Percentiles rank a stretch among this genome's conserved stretches.
These are phyloP conservation scores for Oryctes rhinoceros DNA, from an alignment of 1,140 invertebrate species.

Conservation along the genomic window DNA sequence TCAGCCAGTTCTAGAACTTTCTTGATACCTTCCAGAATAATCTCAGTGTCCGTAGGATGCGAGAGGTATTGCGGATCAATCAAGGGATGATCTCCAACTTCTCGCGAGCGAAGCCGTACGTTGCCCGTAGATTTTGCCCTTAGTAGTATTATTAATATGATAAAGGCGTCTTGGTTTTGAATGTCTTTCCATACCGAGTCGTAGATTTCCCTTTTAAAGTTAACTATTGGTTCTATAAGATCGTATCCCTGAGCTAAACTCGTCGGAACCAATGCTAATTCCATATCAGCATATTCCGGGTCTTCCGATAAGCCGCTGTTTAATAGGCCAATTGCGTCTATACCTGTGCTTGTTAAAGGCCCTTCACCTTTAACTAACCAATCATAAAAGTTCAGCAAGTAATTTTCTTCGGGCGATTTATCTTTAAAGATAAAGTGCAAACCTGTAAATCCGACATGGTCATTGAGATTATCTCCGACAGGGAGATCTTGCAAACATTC, in stretches of 20 bases:
- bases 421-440: slow-evolving; percentile 47
- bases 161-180: slow-evolving; percentile 69
- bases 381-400: slow-evolving; percentile 1
- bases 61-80: slow-evolving; percentile 71
- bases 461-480: slow-evolving; percentile 67
- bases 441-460: slow-evolving; percentile 64
- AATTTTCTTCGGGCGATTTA: slow-evolving; percentile 5
- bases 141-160: slow-evolving; percentile 75
- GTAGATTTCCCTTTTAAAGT: slow-evolving; percentile 50
- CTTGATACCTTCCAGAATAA: slow-evolving; percentile 49
- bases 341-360: not conserved
- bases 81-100: slow-evolving; percentile 76
- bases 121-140: slow-evolving; percentile 78
- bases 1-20: slow-evolving; percentile 46
- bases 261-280: slow-evolving; percentile 65
- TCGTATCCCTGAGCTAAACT: slow-evolving; percentile 1
- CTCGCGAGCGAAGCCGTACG: slow-evolving; percentile 70
- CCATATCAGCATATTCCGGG: slow-evolving; percentile 66
- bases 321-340: not conserved
- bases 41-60: slow-evolving; percentile 62
- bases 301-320: not conserved
- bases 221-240: slow-evolving; percentile 44
- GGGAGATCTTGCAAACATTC: slow-evolving; percentile 60
- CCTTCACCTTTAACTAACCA: slow-evolving; percentile 28
- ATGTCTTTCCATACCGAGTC: slow-evolving; percentile 50